phyloP scores from a whole-genome alignment of 2,888 invertebrate species.

The Drosophila subquinaria region DNA sequence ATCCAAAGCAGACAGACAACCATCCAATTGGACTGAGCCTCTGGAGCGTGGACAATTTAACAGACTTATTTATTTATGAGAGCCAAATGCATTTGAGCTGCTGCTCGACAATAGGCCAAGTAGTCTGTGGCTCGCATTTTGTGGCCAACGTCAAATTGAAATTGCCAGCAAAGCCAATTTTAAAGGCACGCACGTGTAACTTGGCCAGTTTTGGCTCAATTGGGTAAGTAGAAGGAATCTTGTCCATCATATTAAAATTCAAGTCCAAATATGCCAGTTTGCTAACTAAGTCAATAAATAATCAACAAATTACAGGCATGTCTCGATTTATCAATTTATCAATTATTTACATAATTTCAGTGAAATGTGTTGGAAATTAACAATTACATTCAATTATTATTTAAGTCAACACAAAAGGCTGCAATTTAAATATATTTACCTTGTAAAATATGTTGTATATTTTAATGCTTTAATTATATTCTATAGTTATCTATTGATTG shows the following conservation, averaged over 20 bases:
- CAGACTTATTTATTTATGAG: constrained; percentile 77
- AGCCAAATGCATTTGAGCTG: constrained; percentile 66
- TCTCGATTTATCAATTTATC: constrained; percentile 6
- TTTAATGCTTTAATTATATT: too few species aligned
- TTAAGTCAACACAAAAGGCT: constrained; percentile 5
- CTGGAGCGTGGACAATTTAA: constrained; percentile 70
- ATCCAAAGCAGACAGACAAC: constrained; percentile 44
- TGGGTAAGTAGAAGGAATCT: constrained; percentile 1
- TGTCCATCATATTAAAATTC: constrained; percentile 42
- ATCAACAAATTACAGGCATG: constrained; percentile 13
- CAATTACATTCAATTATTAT: constrained; percentile 9
- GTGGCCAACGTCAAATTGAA: constrained; percentile 63
- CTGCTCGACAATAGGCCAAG: constrained; percentile 43
- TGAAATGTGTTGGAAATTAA: constrained; percentile 25
- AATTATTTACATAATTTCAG: constrained; percentile 4
- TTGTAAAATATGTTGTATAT: not conserved
- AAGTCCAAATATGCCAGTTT: constrained; percentile 5
- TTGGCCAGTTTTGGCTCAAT: constrained; percentile 38
- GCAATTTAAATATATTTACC: not conserved
- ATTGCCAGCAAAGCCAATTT: constrained; percentile 62
- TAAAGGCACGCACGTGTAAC: constrained; percentile 59
- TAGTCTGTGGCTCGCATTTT: not conserved
- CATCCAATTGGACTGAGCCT: constrained; percentile 19
- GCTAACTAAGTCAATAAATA: constrained; percentile 23
- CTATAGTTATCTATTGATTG: too few species aligned